A percentile compares a stretch with the other conserved stretches of the same genome.
Conservation (phyloP, 2,797 vertebrate species). For the Dendrocincla fuliginosa region DNA sequence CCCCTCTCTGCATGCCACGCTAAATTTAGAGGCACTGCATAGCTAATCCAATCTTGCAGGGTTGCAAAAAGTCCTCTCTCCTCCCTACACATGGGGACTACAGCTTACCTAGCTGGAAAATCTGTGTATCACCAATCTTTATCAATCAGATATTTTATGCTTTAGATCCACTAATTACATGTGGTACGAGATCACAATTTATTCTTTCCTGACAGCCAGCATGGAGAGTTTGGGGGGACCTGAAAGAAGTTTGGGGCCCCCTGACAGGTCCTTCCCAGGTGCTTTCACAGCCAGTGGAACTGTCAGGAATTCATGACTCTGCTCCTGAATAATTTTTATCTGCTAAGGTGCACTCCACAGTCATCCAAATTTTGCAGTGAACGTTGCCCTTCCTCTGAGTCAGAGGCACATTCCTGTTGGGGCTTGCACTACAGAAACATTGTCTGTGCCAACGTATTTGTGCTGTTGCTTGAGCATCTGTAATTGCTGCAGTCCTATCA, state of each 20-base stretch:
- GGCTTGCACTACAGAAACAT: neutral
- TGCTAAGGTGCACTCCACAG: neutral
- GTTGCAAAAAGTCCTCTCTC: neutral
- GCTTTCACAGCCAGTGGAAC: neutral
- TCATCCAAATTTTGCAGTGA: neutral
- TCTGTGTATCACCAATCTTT: neutral
- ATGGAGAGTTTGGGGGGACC: neutral
- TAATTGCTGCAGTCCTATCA: neutral
- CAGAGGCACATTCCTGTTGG: slow-evolving; percentile 1
- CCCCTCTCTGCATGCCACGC: fast-evolving
- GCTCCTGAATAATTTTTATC: neutral
- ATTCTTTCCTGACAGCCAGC: neutral
- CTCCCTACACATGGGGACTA: neutral
- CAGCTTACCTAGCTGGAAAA: neutral
- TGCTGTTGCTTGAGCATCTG: neutral
- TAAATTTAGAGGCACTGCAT: neutral
- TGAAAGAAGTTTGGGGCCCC: neutral
- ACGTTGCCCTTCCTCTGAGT: neutral
- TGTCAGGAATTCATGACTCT: neutral
- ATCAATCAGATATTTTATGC: neutral
- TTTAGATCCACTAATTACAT: neutral
- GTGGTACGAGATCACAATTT: neutral
- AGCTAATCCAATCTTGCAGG: neutral
- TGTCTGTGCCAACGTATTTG: neutral
- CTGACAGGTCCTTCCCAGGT: neutral